Evolutionary conservation across 2,797 vertebrate genomes (phyloP).

Genomic region (Megalops cyprinoides): DNA sequence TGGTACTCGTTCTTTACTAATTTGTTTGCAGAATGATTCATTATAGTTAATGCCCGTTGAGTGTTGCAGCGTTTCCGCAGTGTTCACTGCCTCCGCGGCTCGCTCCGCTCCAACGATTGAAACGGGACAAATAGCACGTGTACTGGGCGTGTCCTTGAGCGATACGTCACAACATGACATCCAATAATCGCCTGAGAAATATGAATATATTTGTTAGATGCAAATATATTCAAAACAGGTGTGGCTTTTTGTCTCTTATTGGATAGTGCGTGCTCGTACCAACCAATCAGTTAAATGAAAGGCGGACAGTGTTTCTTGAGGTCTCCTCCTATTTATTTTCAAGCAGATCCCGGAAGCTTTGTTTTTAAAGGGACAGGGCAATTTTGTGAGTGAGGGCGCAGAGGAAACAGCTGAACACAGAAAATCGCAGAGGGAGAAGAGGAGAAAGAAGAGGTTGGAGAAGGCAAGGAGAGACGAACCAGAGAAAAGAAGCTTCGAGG

Average conservation of each 20-base stretch:
- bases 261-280: not conserved
- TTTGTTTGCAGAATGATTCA: not conserved
- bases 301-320: conserved; percentile 21
- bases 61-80: not conserved
- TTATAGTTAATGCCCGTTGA: not conserved
- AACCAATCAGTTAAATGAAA: conserved; percentile 34
- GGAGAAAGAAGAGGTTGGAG: conserved; percentile 17
- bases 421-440: conserved; percentile 25
- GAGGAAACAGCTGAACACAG: conserved; percentile 28
- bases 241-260: conserved; percentile 9
- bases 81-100: not conserved
- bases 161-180: not conserved
- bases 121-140: conserved; percentile 32
- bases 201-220: conserved; percentile 21
- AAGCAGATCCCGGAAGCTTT: conserved; percentile 33
- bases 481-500: not conserved
- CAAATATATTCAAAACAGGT: conserved; percentile 23
- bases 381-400: conserved; percentile 9
- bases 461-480: conserved; percentile 8
- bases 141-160: conserved; percentile 30
- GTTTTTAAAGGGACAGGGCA: conserved; percentile 35
- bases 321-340: conserved; percentile 22
- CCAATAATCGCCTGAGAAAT: conserved; percentile 13
- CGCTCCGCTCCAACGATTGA: conserved; percentile 26
- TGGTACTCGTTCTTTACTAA: not conserved